Percentiles rank a stretch among this genome's conserved stretches.
Evolutionary conservation across 1,140 invertebrate genomes (phyloP).

Genomic region (Drosophila simulans): DNA sequence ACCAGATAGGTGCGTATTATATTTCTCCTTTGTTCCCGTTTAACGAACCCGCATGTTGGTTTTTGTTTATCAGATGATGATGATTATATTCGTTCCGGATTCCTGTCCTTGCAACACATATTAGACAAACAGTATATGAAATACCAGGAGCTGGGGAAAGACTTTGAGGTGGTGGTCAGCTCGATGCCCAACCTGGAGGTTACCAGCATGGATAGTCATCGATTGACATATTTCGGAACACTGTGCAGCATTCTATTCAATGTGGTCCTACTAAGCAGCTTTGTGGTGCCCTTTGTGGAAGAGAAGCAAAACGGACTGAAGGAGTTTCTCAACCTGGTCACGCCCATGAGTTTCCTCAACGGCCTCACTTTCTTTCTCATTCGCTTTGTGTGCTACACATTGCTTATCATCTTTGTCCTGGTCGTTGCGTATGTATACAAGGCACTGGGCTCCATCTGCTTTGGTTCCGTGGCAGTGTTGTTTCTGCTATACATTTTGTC

Average conservation of each 20-base stretch:
- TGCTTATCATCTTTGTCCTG: slow-evolving; percentile 44
- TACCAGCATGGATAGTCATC: slow-evolving; percentile 49
- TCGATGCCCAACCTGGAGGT: slow-evolving; percentile 68
- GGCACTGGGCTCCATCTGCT: slow-evolving; percentile 36
- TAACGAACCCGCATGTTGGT: slow-evolving; percentile 4
- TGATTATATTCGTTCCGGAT: slow-evolving; percentile 70
- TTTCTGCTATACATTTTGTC: slow-evolving; percentile 71
- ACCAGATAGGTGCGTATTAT: slow-evolving; percentile 52
- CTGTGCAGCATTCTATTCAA: slow-evolving; percentile 64
- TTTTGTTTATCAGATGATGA: slow-evolving; percentile 60
- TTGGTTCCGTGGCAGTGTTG: slow-evolving; percentile 54
- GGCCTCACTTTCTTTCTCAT: slow-evolving; percentile 76
- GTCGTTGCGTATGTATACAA: slow-evolving; percentile 44
- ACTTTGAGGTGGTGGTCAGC: slow-evolving; percentile 57
- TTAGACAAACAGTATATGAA: slow-evolving; percentile 69
- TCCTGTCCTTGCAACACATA: slow-evolving; percentile 64
- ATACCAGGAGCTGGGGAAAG: slow-evolving; percentile 29
- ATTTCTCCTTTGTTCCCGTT: slow-evolving; percentile 1
- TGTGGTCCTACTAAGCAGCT: slow-evolving; percentile 68
- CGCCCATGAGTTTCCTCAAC: slow-evolving; percentile 79
- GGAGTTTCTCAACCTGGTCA: slow-evolving; percentile 77
- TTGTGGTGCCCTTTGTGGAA: slow-evolving; percentile 78
- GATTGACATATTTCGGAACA: slow-evolving; percentile 61
- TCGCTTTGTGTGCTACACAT: slow-evolving; percentile 58
- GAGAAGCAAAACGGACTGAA: slow-evolving; percentile 82